Percentiles rank a stretch among this genome's conserved stretches.
Evolutionary conservation across 2,797 vertebrate species (phyloP).

Genomic region (Nothura maculosa): DNA sequence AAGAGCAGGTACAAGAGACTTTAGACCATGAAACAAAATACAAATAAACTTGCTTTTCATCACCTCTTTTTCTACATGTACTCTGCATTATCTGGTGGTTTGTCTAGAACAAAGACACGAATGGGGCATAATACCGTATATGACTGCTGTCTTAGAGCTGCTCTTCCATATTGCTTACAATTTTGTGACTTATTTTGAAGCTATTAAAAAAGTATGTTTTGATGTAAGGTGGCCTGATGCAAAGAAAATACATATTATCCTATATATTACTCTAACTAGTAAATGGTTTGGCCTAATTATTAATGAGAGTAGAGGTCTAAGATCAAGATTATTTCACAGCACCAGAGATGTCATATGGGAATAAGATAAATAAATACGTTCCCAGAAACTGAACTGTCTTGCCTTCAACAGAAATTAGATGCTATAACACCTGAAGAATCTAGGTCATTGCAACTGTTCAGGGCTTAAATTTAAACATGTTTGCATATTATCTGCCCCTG

Average conservation of each 20-base stretch:
- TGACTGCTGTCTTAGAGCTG: background rate
- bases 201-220: background rate
- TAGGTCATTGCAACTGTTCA: background rate
- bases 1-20: background rate
- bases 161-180: background rate
- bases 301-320: background rate
- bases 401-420: background rate
- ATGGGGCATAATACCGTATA: accelerated
- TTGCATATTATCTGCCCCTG: background rate
- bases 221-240: background rate
- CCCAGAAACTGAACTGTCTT: background rate
- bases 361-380: background rate
- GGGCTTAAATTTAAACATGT: background rate
- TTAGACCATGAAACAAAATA: background rate
- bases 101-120: background rate
- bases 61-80: background rate
- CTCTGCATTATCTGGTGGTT: accelerated
- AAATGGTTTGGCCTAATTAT: background rate
- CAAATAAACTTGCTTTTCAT: background rate
- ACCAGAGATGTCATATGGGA: background rate
- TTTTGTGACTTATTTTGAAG: background rate
- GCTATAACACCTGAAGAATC: background rate
- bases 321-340: background rate
- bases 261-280: background rate
- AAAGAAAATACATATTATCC: background rate